Conservation (phyloP, 2,888 invertebrate species). For the Epinotia brunnichana region DNA sequence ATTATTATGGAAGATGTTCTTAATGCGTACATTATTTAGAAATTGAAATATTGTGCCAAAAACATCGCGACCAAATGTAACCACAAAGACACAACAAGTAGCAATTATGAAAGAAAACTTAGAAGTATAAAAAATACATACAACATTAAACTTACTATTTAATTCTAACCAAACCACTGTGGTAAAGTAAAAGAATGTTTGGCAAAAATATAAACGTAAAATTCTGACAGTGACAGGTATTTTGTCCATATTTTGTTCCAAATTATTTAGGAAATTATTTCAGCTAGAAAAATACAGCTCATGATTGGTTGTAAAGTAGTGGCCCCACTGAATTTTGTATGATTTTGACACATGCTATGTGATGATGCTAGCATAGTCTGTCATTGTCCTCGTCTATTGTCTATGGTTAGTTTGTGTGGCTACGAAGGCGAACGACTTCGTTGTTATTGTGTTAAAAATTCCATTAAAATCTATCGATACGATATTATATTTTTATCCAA, state of each 20-base stretch:
- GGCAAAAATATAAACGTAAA: neutral
- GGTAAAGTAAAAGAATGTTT: conserved; percentile 12
- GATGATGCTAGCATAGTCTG: conserved; percentile 27
- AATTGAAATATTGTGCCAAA: neutral
- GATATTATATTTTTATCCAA: conserved; percentile 1
- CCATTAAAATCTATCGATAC: conserved; percentile 2
- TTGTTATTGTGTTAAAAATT: conserved; percentile 39
- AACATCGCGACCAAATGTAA: neutral
- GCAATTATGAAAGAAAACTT: neutral
- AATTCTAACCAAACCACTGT: neutral
- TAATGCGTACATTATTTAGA: conserved; percentile 2
- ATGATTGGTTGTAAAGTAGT: neutral
- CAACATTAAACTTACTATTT: neutral
- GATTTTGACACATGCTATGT: conserved; percentile 3
- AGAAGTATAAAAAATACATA: neutral
- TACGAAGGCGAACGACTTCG: conserved; percentile 11
- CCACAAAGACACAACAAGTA: neutral
- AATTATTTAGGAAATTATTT: neutral
- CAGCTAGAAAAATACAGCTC: conserved; percentile 17
- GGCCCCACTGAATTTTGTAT: conserved; percentile 5
- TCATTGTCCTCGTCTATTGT: conserved; percentile 1
- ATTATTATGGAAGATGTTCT: conserved; percentile 4
- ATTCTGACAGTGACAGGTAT: conserved; percentile 1
- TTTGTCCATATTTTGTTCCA: neutral
- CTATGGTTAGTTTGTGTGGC: conserved; percentile 26